Base-by-base conservation (phyloP, 1,140 invertebrate species). In the Aphaenogaster ashmeadi region DNA sequence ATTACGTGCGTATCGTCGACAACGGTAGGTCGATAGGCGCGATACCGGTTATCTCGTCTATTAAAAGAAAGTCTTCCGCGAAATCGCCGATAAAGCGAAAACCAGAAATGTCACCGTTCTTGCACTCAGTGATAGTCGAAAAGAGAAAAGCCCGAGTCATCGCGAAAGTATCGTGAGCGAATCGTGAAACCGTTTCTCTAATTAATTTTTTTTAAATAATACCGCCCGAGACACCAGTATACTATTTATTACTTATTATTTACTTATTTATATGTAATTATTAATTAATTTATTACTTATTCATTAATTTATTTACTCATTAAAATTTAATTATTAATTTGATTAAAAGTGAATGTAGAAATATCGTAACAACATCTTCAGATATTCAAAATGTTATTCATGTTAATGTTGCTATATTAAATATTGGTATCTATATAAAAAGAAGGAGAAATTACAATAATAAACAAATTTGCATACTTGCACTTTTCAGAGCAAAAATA, bases 1-100 rank as follows among this genome's bases (percentile, higher is more conserved):
- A 27, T 27, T 27, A 27, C 87, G 85, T 89, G 89, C 89, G 87
- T 91, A 91, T 91, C 90, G 81, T 85, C 79, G 87, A 75, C 90
- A 89, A 92, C 86, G 88, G 67, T 41, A 87, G 81, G 80, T 87
- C 88, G 89, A 90, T 90, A 89, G 69, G 47, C 78, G 13, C 83
- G 11, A 62, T 56, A 33, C 50, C 33, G 44, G 21, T n/a, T 75
- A 84, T 87, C 67, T 74, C 44, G 52, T 69, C 52, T 84, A 50
- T 38, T 74, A 58, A 15, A 66, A 66, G 71, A 62, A 66, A 75
- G 36, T 56, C 64, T 75, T 50, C 74, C 58, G n/a, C 21, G 13
- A 15, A 64, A 11, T 41, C 71, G 66, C 6, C 21, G 85, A 89
- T 90, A 89, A 90, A 83, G 60, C 41, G 27, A 89, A 54, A 47